These are phyloP conservation scores for Phenganax subtilis DNA, from an alignment of 92 coral and sea anemone species.

Conservation along the genomic window DNA sequence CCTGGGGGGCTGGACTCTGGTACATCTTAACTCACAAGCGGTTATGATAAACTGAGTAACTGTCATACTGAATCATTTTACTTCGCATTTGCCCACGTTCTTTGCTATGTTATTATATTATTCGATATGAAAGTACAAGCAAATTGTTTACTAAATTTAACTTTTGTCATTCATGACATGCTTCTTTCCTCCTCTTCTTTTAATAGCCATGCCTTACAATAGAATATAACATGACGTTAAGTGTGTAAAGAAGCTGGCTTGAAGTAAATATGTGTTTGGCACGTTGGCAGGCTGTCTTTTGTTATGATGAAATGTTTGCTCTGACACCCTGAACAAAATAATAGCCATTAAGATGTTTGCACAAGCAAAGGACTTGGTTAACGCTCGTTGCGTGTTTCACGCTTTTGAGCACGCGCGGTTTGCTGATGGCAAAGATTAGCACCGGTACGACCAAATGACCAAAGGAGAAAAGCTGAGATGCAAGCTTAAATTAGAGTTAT, in stretches of 20 bases:
- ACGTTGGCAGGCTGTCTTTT: neutral
- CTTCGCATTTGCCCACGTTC: too few species aligned
- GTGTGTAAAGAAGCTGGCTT: neutral
- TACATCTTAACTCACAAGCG: too few species aligned
- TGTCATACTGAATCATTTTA: too few species aligned
- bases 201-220: neutral
- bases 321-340: constrained; percentile 7
- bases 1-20: too few species aligned
- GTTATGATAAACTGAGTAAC: too few species aligned
- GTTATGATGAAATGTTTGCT: constrained; percentile 27
- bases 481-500: too few species aligned
- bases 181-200: neutral
- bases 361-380: neutral
- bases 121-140: neutral
- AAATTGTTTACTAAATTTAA: neutral
- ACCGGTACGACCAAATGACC: too few species aligned
- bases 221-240: neutral
- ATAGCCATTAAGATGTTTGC: constrained; percentile 17
- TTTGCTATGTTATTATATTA: too few species aligned
- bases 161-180: constrained; percentile 6
- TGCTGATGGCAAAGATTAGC: too few species aligned
- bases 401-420: neutral
- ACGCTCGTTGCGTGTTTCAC: neutral
- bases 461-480: too few species aligned
- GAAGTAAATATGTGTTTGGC: constrained; percentile 1